Conservation (phyloP, 2,888 invertebrate genomes). For the Phasia obesa region DNA sequence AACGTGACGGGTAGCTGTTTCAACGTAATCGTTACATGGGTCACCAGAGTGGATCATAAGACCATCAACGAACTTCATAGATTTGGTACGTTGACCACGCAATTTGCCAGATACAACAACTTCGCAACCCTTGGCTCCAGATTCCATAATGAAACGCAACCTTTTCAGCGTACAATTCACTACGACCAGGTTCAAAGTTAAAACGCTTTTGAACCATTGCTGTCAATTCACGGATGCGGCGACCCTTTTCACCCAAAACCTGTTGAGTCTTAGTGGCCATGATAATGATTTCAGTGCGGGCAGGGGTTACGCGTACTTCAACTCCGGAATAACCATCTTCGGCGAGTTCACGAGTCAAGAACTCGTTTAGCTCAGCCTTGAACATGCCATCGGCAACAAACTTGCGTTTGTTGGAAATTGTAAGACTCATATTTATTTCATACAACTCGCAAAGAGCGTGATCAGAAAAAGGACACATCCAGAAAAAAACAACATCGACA, state of each 20-base stretch:
- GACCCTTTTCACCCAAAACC: constrained; percentile 98
- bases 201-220: constrained; percentile 99
- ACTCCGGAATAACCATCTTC: constrained; percentile 99
- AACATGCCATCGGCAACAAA: constrained; percentile 99
- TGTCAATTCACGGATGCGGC: constrained; percentile 98
- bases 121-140: constrained; percentile 97
- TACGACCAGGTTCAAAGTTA: constrained; percentile 96
- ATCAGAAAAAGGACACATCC: constrained; percentile 81
- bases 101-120: constrained; percentile 99
- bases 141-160: constrained; percentile 99
- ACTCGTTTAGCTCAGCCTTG: constrained; percentile 99
- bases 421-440: constrained; percentile 81
- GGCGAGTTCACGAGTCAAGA: constrained; percentile 98
- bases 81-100: constrained; percentile 99
- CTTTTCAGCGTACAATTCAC: constrained; percentile 99
- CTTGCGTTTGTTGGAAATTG: constrained; percentile 84
- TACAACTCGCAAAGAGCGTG: constrained; percentile 82
- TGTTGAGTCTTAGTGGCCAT: constrained; percentile 99
- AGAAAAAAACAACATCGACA: too few species aligned
- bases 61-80: constrained; percentile 99
- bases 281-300: constrained; percentile 99
- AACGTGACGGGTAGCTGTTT: constrained; percentile 98
- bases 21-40: constrained; percentile 99
- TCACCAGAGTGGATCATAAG: constrained; percentile 99
- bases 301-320: constrained; percentile 98